Percentiles rank a stretch among this genome's conserved stretches.
Conservation (phyloP, 2,113 vertebrate species). For the Dromaius novaehollandiae region DNA sequence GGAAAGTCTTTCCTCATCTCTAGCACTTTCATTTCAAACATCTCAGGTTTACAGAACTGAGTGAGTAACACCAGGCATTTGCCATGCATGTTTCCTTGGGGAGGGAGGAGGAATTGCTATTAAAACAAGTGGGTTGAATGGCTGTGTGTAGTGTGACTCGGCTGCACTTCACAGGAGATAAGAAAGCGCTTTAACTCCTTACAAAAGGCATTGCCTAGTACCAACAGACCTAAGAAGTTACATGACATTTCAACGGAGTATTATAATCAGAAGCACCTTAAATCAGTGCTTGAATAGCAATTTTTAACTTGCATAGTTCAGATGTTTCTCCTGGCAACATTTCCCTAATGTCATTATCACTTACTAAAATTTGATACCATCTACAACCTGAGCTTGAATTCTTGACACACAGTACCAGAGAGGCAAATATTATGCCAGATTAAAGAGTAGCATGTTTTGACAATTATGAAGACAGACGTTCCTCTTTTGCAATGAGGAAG, state of each 20-base stretch:
- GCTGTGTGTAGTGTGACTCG: not conserved
- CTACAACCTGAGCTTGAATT: conserved; percentile 56
- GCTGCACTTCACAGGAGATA: not conserved
- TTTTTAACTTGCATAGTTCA: conserved; percentile 54
- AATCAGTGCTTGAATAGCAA: conserved; percentile 11
- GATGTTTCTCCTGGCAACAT: conserved; percentile 55
- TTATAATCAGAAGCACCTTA: not conserved
- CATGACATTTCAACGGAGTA: conserved; percentile 19
- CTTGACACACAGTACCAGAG: conserved; percentile 34
- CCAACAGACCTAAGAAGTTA: not conserved
- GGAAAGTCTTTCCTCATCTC: not conserved
- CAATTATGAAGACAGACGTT: conserved; percentile 40
- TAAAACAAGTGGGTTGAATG: not conserved
- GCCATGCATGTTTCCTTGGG: not conserved
- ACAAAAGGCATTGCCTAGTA: not conserved
- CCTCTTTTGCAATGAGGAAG: conserved; percentile 37
- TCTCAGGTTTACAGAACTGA: not conserved
- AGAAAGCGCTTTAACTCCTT: not conserved
- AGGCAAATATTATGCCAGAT: conserved; percentile 45
- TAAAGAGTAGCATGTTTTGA: conserved; percentile 57
- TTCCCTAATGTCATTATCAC: conserved; percentile 51
- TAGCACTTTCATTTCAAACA: not conserved
- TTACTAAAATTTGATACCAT: conserved; percentile 62
- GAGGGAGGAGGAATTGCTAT: not conserved
- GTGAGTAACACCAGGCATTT: not conserved